Conservation (phyloP, 2,888 invertebrate species). For the Cheilosia soror region DNA sequence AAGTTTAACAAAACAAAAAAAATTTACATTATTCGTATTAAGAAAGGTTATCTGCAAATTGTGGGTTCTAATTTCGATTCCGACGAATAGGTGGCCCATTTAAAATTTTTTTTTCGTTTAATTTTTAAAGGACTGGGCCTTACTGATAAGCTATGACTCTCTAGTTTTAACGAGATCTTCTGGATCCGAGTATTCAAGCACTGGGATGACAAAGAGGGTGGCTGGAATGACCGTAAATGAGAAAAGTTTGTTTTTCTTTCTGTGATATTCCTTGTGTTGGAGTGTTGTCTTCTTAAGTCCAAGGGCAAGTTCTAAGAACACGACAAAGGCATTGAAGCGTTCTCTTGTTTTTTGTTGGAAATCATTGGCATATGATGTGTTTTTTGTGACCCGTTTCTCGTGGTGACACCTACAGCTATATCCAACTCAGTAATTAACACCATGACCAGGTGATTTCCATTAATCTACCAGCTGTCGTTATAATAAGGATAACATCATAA, state of each 20-base stretch:
- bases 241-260: conserved; percentile 57
- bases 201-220: too few species aligned
- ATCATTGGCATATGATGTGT: conserved; percentile 6
- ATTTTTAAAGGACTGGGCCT: conserved; percentile 20
- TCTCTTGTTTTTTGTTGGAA: conserved; percentile 22
- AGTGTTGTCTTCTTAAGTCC: conserved; percentile 9
- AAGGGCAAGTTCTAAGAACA: conserved; percentile 9
- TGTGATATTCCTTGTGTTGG: background rate
- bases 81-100: conserved; percentile 39
- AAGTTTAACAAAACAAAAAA: conserved; percentile 59
- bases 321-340: conserved; percentile 1
- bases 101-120: conserved; percentile 42
- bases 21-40: conserved; percentile 46
- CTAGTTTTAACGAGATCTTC: too few species aligned
- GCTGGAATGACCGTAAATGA: too few species aligned
- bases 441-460: background rate
- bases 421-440: background rate
- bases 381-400: background rate
- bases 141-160: too few species aligned
- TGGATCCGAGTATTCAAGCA: too few species aligned
- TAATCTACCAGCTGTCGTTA: conserved; percentile 4
- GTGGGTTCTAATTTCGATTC: conserved; percentile 58
- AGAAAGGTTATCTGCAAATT: conserved; percentile 38
- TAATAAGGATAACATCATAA: background rate
- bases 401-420: background rate